A percentile compares a stretch with the other conserved stretches of the same genome.
Evolutionary conservation across 2,888 invertebrate genomes (phyloP).

Genomic region (Iselma pallidipennis): DNA sequence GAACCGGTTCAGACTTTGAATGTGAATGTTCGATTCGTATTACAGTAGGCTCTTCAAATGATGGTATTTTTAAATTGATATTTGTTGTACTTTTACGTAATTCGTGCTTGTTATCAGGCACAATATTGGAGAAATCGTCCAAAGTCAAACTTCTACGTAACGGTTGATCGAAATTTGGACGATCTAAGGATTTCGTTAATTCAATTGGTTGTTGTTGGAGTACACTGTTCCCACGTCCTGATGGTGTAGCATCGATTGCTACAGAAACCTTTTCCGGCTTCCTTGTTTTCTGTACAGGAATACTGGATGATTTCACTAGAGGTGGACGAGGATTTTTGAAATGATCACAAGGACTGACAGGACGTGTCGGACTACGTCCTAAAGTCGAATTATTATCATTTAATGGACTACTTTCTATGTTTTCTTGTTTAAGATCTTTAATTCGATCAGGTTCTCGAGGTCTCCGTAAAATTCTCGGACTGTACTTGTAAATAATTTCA

Average conservation of each 20-base stretch:
- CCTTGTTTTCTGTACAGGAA: conserved; percentile 39
- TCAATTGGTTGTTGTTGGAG: conserved; percentile 78
- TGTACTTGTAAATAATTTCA: conserved; percentile 74
- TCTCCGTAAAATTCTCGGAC: conserved; percentile 67
- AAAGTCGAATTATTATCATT: conserved; percentile 47
- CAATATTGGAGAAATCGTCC: conserved; percentile 50
- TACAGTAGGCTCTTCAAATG: conserved; percentile 41
- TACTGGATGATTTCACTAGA: conserved; percentile 41
- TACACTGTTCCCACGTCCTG: conserved; percentile 72
- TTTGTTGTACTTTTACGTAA: conserved; percentile 47
- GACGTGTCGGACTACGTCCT: conserved; percentile 51
- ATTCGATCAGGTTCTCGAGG: conserved; percentile 43
- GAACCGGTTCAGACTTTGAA: conserved; percentile 71
- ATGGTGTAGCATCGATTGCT: conserved; percentile 78
- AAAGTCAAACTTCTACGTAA: conserved; percentile 58
- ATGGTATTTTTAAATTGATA: conserved; percentile 47
- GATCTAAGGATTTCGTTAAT: conserved; percentile 67
- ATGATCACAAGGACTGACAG: conserved; percentile 47
- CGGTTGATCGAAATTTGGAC: conserved; percentile 41
- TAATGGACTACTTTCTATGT: conserved; percentile 42
- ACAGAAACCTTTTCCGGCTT: conserved; percentile 74
- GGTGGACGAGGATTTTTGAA: conserved; percentile 29
- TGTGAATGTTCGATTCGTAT: conserved; percentile 66
- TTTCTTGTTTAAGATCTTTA: conserved; percentile 29
- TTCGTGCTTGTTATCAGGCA: conserved; percentile 33